These are phyloP conservation scores for Buphagus erythrorhynchus DNA, from an alignment of 2,797 vertebrate genomes.

Conservation along the genomic window DNA sequence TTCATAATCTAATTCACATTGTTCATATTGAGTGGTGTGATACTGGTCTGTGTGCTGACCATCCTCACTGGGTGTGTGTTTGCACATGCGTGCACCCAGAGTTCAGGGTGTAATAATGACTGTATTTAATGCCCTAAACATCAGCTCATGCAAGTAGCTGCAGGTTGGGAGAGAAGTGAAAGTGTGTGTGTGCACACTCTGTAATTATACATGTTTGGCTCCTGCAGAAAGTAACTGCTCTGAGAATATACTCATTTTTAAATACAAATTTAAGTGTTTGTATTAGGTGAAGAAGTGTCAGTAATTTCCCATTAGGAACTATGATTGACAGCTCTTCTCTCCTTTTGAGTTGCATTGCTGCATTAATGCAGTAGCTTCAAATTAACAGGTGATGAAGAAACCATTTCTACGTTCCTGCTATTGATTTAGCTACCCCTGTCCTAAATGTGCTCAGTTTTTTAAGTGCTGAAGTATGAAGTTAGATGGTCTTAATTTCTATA, in stretches of 20 bases:
- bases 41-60: background rate
- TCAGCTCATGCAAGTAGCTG: background rate
- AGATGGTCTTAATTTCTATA: background rate
- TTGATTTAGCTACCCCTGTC: background rate
- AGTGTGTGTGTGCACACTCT: background rate
- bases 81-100: accelerated
- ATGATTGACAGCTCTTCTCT: background rate
- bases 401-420: background rate
- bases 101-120: background rate
- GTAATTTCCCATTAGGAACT: background rate
- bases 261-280: background rate
- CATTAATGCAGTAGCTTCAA: background rate
- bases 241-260: background rate
- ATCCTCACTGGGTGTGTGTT: background rate
- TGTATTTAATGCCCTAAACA: background rate
- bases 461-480: background rate
- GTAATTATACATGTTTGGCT: background rate
- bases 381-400: background rate
- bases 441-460: background rate
- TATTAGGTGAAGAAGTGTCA: background rate
- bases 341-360: background rate
- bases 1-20: background rate
- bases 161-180: slow-evolving; percentile 28
- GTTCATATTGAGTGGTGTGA: background rate
- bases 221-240: background rate